Base-by-base conservation (phyloP, 2,113 vertebrate genomes). In the Gymnocephalus cernua region DNA sequence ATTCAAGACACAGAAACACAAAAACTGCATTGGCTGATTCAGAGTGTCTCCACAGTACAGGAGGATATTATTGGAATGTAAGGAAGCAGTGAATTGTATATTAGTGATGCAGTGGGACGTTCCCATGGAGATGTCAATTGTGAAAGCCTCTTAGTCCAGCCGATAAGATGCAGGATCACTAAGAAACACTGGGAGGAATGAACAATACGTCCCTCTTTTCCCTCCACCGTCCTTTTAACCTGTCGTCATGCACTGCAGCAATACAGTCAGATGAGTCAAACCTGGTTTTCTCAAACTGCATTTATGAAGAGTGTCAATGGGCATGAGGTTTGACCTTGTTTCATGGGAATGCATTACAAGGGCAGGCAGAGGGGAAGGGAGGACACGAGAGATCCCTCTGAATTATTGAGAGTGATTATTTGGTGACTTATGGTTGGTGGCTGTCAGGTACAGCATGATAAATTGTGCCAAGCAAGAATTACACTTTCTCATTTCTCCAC, bases 361-460 rank as follows among this genome's bases (percentile, higher is more conserved):
- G 91, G 89, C 91, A 92, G 69, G 56, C 64, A 82, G 88, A 85
- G 81, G 84, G 77, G 68, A 86, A 78, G 77, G 80, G 85, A 92
- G 86, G 89, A 87, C 81, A 77, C 70, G 12, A 90, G 79, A 83
- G 86, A 88, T 91, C 87, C 88, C 84, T 84, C 76, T 92, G 88
- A 95, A 94, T 93, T 92, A 93, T 90, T 82, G 90, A 93, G 89
- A 90, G 93, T 91, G 92, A 94, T 95, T 91, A 92, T 94, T 93
- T 90, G 91, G 87, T 95, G 93, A 95, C 88, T 94, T 93, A 95
- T 94, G 94, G 93, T 90, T 80, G 85, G 80, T 88, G 83, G 92
- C 92, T 95, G 95, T 94, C 94, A 82, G 71, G 77, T 70, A 79
- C 80, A 63, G 62, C 81, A 86, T 89, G 91, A 95, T 91, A 87